Conservation (phyloP, 30 jellyfish, hydroid and myxozoan species). For the Hydractinia symbiolongicarpus region DNA sequence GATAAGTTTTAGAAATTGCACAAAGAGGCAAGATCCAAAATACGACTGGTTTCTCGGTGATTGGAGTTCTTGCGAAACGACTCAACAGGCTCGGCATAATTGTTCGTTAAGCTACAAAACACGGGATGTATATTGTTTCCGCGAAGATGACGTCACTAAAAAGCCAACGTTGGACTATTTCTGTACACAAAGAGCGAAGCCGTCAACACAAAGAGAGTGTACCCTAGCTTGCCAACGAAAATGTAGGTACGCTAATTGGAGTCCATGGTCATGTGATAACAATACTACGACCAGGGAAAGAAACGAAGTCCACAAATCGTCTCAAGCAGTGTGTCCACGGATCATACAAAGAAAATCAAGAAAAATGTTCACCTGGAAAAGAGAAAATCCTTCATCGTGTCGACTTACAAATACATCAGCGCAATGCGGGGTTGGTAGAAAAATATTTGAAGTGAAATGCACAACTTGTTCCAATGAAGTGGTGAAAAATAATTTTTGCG, state of each 20-base stretch:
- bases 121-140: background rate
- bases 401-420: too few species aligned
- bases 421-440: too few species aligned
- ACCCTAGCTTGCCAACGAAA: background rate
- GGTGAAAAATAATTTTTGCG: background rate
- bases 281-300: background rate
- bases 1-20: background rate
- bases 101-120: background rate
- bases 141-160: background rate
- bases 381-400: too few species aligned
- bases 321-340: slow-evolving; percentile 2
- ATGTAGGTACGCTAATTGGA: background rate
- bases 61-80: background rate
- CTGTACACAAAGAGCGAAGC: background rate
- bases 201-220: background rate
- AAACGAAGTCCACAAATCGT: background rate
- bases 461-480: too few species aligned
- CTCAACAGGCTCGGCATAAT: background rate
- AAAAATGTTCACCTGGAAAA: background rate
- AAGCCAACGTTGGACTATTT: background rate
- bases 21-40: background rate
- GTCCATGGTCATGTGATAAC: background rate
- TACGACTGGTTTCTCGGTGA: background rate
- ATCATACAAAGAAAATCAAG: background rate
- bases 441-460: too few species aligned